Base-by-base conservation (phyloP, 2,797 vertebrate species). In the Arnoldichthys spilopterus region DNA sequence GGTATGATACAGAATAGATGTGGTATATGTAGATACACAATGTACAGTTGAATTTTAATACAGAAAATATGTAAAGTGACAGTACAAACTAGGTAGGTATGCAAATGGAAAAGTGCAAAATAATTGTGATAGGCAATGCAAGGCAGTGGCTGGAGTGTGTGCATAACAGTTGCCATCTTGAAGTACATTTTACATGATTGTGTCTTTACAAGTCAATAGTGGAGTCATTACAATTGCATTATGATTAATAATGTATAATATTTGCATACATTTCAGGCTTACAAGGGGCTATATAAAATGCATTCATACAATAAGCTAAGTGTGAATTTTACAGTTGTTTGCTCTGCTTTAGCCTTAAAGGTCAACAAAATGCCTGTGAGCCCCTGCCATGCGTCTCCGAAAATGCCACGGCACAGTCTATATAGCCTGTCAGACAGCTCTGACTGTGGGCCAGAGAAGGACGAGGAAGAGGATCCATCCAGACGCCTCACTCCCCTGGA, bases 401-500 rank as follows among this genome's bases (percentile, higher is more conserved):
- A 76, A 73, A 54, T 78, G 30, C 84, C 88, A 6, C 88, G 80
- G 76, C 92, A 89, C 79, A 91, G 90, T 86, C 82, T 83, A 58
- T 95, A 95, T 94, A 94, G 93, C 66, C 91, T 92, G 30, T 92
- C 94, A 0, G 94, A 95, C 85, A 96, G 94, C 16, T 87, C 89
- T 0, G 93, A 92, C 0, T 89, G 89, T 0, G 89, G 90, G 34
- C 86, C 86, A 49, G 83, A 80, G 26, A 84, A 83, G 51, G 89
- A 86, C 54, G 89, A 86, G 0, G 89, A 88, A 58, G 89, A 83
- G 0, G 89, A 81, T 7, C 79, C 54, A 63, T 78, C 84, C 9
- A 88, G 28, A 56, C 89, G 16, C 53, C 88, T 94, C 89, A 97
- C 94, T 0, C 95, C 97, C 0, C 92, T 98, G 61, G 94, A 98